These are phyloP conservation scores for Peromyscus eremicus DNA, from an alignment of 2,797 vertebrate genomes.

Conservation along the genomic window DNA sequence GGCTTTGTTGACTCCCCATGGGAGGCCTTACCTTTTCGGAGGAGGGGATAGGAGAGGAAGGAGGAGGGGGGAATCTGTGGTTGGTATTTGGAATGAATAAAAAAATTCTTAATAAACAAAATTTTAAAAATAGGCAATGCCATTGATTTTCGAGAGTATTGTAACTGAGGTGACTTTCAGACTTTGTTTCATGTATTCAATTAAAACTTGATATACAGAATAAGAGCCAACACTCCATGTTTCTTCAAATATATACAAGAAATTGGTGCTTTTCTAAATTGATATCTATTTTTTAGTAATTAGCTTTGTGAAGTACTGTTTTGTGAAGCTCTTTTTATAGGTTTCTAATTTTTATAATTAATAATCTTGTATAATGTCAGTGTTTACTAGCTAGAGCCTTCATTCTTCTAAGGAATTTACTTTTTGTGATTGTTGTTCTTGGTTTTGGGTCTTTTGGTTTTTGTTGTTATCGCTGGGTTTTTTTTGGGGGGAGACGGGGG, in stretches of 20 bases:
- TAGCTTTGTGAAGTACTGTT: conserved; percentile 8
- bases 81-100: no score
- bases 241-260: not conserved
- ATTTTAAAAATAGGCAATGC: no score
- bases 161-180: conserved; percentile 23
- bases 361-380: not conserved
- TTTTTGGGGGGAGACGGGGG: not conserved
- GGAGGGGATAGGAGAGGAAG: no score
- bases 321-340: conserved; percentile 40
- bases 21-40: no score
- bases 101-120: no score
- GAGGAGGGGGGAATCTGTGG: no score
- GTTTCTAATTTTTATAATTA: conserved; percentile 14
- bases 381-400: conserved; percentile 31
- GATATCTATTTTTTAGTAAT: not conserved
- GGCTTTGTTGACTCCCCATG: no score
- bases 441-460: not conserved
- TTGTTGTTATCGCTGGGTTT: not conserved
- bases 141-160: conserved; percentile 58
- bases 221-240: conserved; percentile 11
- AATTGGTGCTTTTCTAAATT: conserved; percentile 35
- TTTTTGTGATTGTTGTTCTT: not conserved
- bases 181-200: conserved; percentile 41
- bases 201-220: conserved; percentile 49
- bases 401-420: not conserved